A percentile compares a stretch with the other conserved stretches of the same genome.
Evolutionary conservation across 2,113 vertebrate genomes (phyloP).

Genomic region (Anolis carolinensis): DNA sequence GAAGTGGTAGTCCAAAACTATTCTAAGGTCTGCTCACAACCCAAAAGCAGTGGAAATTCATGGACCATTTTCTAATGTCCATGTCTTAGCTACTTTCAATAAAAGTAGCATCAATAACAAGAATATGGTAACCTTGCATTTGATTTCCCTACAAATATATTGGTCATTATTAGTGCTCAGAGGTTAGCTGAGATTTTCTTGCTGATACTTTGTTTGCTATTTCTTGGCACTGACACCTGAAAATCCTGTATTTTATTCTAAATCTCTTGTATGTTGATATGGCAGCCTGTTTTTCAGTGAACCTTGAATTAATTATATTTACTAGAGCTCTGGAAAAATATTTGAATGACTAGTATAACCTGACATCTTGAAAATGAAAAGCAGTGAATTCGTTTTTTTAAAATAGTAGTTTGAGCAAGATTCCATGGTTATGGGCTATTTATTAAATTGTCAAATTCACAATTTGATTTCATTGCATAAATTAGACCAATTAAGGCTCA

Average conservation of each 20-base stretch:
- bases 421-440: background rate
- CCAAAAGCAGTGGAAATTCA: background rate
- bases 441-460: background rate
- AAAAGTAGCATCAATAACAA: background rate
- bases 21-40: too few species aligned
- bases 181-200: background rate
- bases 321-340: background rate
- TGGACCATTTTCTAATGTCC: background rate
- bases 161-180: slow-evolving; percentile 4
- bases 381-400: background rate
- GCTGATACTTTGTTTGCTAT: background rate
- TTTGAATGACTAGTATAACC: background rate
- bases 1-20: too few species aligned
- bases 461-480: background rate
- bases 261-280: background rate
- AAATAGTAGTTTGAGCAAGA: background rate
- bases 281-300: background rate
- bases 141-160: background rate
- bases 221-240: background rate
- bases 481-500: background rate
- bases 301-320: background rate
- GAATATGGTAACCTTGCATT: background rate
- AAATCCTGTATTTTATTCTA: background rate
- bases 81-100: too few species aligned
- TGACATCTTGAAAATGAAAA: background rate